Evolutionary conservation across 2,113 vertebrate species (phyloP).

Genomic region (Phalacrocorax pelagicus): DNA sequence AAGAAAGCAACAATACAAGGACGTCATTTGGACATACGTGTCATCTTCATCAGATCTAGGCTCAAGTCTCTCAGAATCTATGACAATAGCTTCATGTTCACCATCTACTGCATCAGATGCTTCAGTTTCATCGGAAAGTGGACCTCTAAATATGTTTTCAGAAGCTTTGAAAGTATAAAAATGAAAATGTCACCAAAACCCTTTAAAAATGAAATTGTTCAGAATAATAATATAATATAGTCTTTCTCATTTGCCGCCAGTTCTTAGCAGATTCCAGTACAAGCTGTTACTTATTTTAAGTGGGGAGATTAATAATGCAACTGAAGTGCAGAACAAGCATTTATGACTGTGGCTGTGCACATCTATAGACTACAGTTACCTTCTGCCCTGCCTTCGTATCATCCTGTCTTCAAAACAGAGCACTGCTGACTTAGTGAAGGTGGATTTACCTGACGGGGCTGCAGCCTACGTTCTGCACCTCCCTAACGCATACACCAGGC

Average conservation of each 20-base stretch:
- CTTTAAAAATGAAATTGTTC: not conserved
- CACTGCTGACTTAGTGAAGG: not conserved
- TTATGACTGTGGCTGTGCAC: not conserved
- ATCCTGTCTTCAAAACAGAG: not conserved
- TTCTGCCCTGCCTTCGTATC: not conserved
- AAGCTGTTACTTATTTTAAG: not conserved
- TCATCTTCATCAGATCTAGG: conserved; percentile 89
- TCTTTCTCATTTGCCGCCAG: not conserved
- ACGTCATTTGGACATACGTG: conserved; percentile 79
- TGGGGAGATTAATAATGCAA: not conserved
- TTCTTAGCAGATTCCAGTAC: not conserved
- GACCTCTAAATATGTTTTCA: conserved; percentile 73
- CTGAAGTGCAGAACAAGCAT: not conserved
- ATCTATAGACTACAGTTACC: no score
- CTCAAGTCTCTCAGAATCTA: conserved; percentile 79
- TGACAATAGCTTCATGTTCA: conserved; percentile 40
- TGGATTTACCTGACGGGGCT: not conserved
- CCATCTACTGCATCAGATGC: conserved; percentile 81
- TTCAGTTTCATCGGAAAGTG: conserved; percentile 62
- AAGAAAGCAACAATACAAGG: not conserved
- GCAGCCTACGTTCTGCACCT: not conserved
- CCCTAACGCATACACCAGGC: not conserved
- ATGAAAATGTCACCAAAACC: not conserved
- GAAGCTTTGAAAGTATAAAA: conserved; percentile 57
- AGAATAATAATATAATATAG: not conserved